These are phyloP conservation scores for Subacronicta megacephala DNA, from an alignment of 2,888 invertebrate species.

Conservation along the genomic window DNA sequence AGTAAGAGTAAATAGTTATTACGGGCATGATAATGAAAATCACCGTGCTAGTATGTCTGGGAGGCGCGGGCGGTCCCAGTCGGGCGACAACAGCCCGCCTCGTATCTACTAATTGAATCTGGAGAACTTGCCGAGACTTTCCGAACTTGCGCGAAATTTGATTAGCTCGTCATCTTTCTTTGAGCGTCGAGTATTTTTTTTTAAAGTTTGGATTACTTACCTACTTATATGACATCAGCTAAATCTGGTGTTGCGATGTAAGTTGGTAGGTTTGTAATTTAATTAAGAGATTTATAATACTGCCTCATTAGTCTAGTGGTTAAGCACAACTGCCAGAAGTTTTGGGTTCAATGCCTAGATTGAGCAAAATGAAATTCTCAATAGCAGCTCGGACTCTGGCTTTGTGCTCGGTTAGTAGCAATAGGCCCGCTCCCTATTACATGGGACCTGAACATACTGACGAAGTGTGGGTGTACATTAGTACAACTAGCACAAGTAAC, in stretches of 20 bases:
- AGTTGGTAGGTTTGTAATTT: constrained; percentile 39
- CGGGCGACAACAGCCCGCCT: constrained; percentile 54
- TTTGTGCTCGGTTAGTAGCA: too few species aligned
- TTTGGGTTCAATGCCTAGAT: too few species aligned
- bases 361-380: too few species aligned
- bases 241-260: constrained; percentile 58
- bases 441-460: too few species aligned
- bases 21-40: constrained; percentile 65
- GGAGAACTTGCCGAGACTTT: constrained; percentile 78
- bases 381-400: too few species aligned
- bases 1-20: constrained; percentile 57
- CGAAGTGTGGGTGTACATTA: too few species aligned
- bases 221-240: constrained; percentile 58
- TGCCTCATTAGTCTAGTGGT: too few species aligned
- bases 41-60: constrained; percentile 54
- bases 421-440: too few species aligned
- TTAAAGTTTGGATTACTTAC: constrained; percentile 70
- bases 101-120: constrained; percentile 87
- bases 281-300: too few species aligned
- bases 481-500: too few species aligned
- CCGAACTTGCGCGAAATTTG: constrained; percentile 81
- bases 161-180: constrained; percentile 83
- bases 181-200: constrained; percentile 76
- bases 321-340: too few species aligned
- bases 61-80: constrained; percentile 36